A percentile compares a stretch with the other conserved stretches of the same genome.
Conservation (phyloP, 2,797 vertebrate species). For the Lycodopsis pacificus region DNA sequence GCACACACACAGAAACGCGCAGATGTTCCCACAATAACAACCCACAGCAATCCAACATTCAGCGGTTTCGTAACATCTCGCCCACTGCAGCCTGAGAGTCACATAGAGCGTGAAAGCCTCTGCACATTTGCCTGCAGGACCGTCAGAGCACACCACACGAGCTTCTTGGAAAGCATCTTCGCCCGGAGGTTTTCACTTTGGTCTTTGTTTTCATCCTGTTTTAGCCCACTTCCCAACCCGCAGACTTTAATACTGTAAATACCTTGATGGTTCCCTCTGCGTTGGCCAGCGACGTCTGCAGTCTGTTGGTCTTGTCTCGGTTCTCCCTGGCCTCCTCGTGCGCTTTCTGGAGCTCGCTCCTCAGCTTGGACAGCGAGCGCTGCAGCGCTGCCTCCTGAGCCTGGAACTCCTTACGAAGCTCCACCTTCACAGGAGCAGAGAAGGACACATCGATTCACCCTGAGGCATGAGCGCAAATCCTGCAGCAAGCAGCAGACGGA, state of each 20-base stretch:
- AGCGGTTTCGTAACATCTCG: not conserved
- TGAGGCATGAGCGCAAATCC: not conserved
- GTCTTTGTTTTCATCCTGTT: slow-evolving; percentile 43
- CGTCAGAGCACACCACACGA: slow-evolving; percentile 43
- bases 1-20: not conserved
- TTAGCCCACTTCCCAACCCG: slow-evolving; percentile 29
- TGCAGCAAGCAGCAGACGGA: no score
- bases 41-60: not conserved
- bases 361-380: slow-evolving; percentile 93
- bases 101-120: slow-evolving; percentile 7
- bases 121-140: slow-evolving; percentile 39
- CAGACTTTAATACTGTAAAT: not conserved
- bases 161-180: slow-evolving; percentile 36
- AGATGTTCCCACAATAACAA: not conserved
- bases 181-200: slow-evolving; percentile 43
- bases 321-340: slow-evolving; percentile 94
- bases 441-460: not conserved
- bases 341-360: slow-evolving; percentile 93
- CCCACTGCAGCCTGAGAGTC: slow-evolving; percentile 15
- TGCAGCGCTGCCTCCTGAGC: slow-evolving; percentile 92
- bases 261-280: slow-evolving; percentile 93
- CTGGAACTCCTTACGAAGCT: slow-evolving; percentile 96
- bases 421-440: slow-evolving; percentile 71
- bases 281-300: slow-evolving; percentile 91
- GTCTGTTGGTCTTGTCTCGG: slow-evolving; percentile 93